Base-by-base conservation (phyloP, 2,113 vertebrate species). In the Urocolius indicus region DNA sequence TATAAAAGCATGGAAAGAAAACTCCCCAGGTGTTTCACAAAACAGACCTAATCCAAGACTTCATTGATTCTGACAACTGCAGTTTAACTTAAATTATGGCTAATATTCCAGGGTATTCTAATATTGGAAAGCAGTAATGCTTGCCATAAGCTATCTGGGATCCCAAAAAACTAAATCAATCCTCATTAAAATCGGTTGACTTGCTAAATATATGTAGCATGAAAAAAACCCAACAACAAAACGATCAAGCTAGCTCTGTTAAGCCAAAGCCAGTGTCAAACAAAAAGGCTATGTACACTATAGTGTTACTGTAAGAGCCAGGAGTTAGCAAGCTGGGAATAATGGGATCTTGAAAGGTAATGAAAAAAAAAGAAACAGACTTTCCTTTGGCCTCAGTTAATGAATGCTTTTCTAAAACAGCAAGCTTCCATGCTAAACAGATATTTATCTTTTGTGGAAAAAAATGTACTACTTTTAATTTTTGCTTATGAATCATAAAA, bases 31-130 rank as follows among this genome's bases (percentile, higher is more conserved):
- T 67, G 18, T 48, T 94, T 74, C 63, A 84, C 22, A 80, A 80
- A 95, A 80, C 38, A 67, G 59, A 71, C 19, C 32, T 92, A 12
- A 5, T 80, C 90, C 68, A 88, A 46, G 90, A 89, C 89, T 94
- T 92, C 55, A 92, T 77, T 94, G 92, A 86, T 78, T 81, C 93
- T 78, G 76, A 67, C 34, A 89, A 78, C 38, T 80, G 86, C 61
- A 55, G 46, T 80, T 84, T 90, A 89, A 77, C 90, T 93, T 79
- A 95, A 90, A 95, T 77, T 58, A 61, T 6, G 22, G 82, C 69
- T 92, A 90, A 94, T 80, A 75, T 75, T 83, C 17, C 57, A 81
- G 38, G 13, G 23, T 55, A 90, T 86, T 90, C 43, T 81, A 90
- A 68, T 9, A 45, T 32, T 58, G 65, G 29, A 85, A 86, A 58